Percentiles rank a stretch among this genome's conserved stretches.
Conservation (phyloP, 2,888 invertebrate species). For the Drosophila rellima region DNA sequence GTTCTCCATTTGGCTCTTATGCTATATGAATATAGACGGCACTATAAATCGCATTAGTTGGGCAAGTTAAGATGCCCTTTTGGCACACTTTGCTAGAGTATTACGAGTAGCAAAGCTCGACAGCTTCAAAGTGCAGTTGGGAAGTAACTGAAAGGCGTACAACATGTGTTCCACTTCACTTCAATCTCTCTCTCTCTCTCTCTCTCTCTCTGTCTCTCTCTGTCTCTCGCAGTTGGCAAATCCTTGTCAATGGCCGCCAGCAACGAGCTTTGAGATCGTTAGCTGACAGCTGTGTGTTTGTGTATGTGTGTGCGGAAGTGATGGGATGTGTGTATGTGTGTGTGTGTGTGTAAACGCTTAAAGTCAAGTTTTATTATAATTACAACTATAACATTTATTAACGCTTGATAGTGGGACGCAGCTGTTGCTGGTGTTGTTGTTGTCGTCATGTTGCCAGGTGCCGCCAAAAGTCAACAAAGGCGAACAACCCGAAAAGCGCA, state of each 20-base stretch:
- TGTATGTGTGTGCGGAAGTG: constrained; percentile 8
- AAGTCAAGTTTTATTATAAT: constrained; percentile 81
- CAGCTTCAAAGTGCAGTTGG: constrained; percentile 10
- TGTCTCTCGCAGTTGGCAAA: constrained; percentile 25
- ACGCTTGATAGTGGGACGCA: constrained; percentile 63
- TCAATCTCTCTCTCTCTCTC: neutral
- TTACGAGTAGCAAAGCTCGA: neutral
- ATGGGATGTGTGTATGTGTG: constrained; percentile 10
- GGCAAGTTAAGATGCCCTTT: constrained; percentile 25
- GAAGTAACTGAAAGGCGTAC: constrained; percentile 34
- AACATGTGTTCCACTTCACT: constrained; percentile 30
- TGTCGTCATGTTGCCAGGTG: constrained; percentile 61
- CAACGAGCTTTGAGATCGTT: constrained; percentile 57
- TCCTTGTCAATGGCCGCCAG: constrained; percentile 46
- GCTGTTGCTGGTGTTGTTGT: constrained; percentile 44
- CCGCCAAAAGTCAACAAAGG: constrained; percentile 59
- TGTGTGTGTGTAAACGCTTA: constrained; percentile 47
- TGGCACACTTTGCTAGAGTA: constrained; percentile 18
- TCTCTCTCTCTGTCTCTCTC: neutral
- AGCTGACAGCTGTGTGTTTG: constrained; percentile 49
- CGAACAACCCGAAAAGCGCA: constrained; percentile 22
- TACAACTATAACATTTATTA: constrained; percentile 81
- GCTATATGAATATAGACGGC: constrained; percentile 16
- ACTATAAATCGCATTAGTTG: constrained; percentile 23
- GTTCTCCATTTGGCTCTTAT: neutral